phyloP scores from a whole-genome alignment of 2,113 vertebrate genomes.

The Polypterus bichir region DNA sequence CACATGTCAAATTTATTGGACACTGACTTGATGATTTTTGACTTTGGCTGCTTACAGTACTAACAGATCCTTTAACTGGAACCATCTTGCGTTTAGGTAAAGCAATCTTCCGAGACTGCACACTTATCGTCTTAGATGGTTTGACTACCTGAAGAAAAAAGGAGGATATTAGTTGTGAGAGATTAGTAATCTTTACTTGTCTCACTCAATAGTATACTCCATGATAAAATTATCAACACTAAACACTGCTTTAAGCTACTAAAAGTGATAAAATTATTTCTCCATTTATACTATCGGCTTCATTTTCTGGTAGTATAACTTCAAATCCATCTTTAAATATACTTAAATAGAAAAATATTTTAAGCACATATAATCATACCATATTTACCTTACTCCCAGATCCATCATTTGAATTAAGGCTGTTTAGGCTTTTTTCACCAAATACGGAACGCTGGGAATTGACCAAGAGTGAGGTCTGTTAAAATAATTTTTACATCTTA shows the following conservation, averaged over 20 bases:
- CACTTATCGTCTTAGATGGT: slow-evolving; percentile 49
- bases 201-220: neutral
- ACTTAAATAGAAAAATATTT: neutral
- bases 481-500: too few species aligned
- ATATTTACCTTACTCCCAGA: slow-evolving; percentile 55
- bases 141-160: slow-evolving; percentile 52
- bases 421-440: slow-evolving; percentile 88
- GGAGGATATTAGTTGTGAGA: neutral
- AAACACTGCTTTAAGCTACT: too few species aligned
- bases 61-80: slow-evolving; percentile 41
- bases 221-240: too few species aligned
- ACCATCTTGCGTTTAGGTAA: slow-evolving; percentile 43
- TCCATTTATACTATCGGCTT: too few species aligned
- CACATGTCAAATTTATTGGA: slow-evolving; percentile 54
- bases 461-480: slow-evolving; percentile 31
- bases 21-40: slow-evolving; percentile 42
- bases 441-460: slow-evolving; percentile 76
- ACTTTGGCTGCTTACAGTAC: slow-evolving; percentile 27
- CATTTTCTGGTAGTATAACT: too few species aligned
- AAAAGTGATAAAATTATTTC: too few species aligned
- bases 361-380: too few species aligned
- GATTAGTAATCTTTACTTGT: too few species aligned
- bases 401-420: slow-evolving; percentile 48
- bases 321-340: neutral
- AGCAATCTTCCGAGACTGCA: slow-evolving; percentile 47